Evolutionary conservation across 2,113 vertebrate genomes (phyloP).

Genomic region (Malurus alboscapulatus): DNA sequence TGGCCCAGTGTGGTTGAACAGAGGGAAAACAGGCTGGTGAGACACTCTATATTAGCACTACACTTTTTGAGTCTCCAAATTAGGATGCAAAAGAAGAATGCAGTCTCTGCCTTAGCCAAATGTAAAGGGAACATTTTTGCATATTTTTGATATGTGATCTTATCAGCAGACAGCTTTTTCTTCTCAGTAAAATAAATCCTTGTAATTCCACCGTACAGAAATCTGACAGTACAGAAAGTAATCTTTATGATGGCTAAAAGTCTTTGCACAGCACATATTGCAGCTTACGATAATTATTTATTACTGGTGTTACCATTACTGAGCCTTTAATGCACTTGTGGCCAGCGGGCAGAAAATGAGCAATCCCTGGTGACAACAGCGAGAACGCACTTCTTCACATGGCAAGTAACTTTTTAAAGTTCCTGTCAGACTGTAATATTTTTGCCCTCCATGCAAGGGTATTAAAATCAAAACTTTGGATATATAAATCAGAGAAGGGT

Average conservation of each 20-base stretch:
- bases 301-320: constrained; percentile 30
- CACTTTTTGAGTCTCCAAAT: not conserved
- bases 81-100: constrained; percentile 36
- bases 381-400: not conserved
- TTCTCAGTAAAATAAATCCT: constrained; percentile 57
- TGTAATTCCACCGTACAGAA: constrained; percentile 46
- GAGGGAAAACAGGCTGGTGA: not conserved
- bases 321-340: constrained; percentile 51
- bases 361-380: constrained; percentile 9
- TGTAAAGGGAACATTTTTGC: constrained; percentile 50
- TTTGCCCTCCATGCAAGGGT: constrained; percentile 4
- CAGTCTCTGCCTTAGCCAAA: constrained; percentile 34
- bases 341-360: constrained; percentile 40
- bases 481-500: constrained; percentile 17
- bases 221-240: constrained; percentile 56
- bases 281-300: constrained; percentile 54
- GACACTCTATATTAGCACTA: not conserved
- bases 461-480: constrained; percentile 47
- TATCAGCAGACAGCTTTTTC: constrained; percentile 56
- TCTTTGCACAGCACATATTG: constrained; percentile 53
- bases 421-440: constrained; percentile 28
- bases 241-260: constrained; percentile 57
- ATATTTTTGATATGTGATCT: constrained; percentile 62
- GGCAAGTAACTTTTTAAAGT: not conserved
- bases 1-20: not conserved